Percentiles rank a stretch among this genome's conserved stretches.
Conservation (phyloP, 2,888 invertebrate genomes). For the Platerodrilus igneus region DNA sequence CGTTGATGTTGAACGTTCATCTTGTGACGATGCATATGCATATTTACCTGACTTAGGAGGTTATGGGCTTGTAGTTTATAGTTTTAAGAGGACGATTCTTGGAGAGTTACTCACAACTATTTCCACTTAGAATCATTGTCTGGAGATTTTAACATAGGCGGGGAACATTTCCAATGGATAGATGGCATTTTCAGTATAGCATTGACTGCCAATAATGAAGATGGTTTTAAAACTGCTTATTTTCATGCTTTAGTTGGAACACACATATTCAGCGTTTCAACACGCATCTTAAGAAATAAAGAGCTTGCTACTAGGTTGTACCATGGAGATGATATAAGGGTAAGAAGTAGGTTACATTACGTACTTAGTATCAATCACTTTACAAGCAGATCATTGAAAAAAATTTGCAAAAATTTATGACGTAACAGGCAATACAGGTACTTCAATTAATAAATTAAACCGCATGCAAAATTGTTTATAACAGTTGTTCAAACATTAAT, state of each 20-base stretch:
- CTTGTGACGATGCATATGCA: conserved; percentile 63
- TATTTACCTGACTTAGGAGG: conserved; percentile 66
- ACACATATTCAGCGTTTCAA: conserved; percentile 67
- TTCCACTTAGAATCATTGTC: conserved; percentile 67
- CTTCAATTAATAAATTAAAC: too few relatives aligned
- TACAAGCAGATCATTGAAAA: too few relatives aligned
- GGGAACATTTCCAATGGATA: conserved; percentile 70
- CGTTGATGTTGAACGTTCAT: conserved; percentile 56
- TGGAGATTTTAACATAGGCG: conserved; percentile 64
- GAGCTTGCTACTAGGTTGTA: conserved; percentile 51
- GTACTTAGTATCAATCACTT: too few relatives aligned
- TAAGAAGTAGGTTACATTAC: too few relatives aligned
- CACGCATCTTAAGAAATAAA: conserved; percentile 56
- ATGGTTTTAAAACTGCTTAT: conserved; percentile 60
- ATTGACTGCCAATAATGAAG: conserved; percentile 50
- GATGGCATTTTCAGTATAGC: conserved; percentile 75
- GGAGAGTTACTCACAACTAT: conserved; percentile 67
- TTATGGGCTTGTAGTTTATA: conserved; percentile 59
- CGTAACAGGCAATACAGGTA: too few relatives aligned
- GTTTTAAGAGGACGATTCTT: conserved; percentile 58
- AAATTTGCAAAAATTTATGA: too few relatives aligned
- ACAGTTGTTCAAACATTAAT: too few relatives aligned
- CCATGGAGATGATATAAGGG: conserved; percentile 54
- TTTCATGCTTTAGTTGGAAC: conserved; percentile 76
- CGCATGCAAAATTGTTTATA: too few relatives aligned